phyloP scores from a whole-genome alignment of 2,888 invertebrate species.

The Philaethria dido region DNA sequence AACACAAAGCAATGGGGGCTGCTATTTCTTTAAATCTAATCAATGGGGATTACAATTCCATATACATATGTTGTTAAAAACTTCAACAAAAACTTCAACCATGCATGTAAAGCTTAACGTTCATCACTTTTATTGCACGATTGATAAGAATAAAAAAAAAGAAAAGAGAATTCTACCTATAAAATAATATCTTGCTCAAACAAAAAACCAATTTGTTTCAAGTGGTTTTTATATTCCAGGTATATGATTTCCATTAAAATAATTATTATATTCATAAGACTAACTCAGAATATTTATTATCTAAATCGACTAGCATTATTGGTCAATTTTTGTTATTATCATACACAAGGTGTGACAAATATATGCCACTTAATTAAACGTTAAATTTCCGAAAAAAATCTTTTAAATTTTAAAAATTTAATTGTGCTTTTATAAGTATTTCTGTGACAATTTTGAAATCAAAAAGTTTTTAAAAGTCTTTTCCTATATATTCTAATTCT shows the following conservation, averaged over 20 bases:
- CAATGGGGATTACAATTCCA: too few species aligned
- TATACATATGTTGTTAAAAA: too few species aligned
- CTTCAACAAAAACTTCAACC: too few species aligned
- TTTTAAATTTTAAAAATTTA: too few species aligned
- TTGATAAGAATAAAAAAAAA: too few species aligned
- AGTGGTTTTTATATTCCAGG: not conserved
- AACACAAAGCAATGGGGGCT: too few species aligned
- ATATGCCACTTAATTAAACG: not conserved
- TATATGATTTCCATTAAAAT: not conserved
- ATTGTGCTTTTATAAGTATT: too few species aligned
- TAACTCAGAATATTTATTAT: conserved; percentile 12
- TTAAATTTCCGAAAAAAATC: not conserved
- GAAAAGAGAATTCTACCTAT: too few species aligned
- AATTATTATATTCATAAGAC: not conserved
- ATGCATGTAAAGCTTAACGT: too few species aligned
- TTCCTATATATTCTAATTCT: not conserved
- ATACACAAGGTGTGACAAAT: not conserved
- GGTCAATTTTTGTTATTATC: conserved; percentile 26
- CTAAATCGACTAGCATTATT: conserved; percentile 33
- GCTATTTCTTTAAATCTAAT: too few species aligned
- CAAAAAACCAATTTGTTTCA: not conserved
- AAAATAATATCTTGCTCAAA: too few species aligned
- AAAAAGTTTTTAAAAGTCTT: not conserved
- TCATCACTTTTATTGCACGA: too few species aligned
- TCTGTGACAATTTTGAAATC: not conserved